phyloP scores from a whole-genome alignment of 2,113 vertebrate genomes.

The Macrotus californicus region DNA sequence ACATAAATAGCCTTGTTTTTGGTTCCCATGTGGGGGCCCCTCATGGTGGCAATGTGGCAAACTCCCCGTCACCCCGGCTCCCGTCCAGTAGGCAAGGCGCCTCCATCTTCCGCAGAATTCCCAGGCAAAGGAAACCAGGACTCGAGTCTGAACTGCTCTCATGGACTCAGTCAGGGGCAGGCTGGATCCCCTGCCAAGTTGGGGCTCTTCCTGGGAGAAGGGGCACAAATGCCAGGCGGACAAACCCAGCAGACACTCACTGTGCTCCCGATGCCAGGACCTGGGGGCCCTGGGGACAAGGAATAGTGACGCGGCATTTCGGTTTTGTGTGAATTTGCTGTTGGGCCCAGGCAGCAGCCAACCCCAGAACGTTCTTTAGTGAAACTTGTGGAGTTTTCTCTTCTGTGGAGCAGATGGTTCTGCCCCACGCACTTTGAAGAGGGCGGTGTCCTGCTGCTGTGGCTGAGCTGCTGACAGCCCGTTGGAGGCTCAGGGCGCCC shows the following conservation, averaged over 20 bases:
- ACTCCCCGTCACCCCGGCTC: neutral
- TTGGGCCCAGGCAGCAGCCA: neutral
- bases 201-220: neutral
- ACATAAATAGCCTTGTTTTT: fast-evolving
- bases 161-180: fast-evolving
- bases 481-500: fast-evolving
- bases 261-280: fast-evolving
- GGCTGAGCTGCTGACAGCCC: neutral
- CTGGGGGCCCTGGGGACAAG: fast-evolving
- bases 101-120: too few relatives aligned
- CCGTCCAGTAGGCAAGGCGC: neutral
- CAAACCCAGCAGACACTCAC: fast-evolving
- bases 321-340: neutral
- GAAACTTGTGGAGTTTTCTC: fast-evolving
- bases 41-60: neutral
- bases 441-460: fast-evolving
- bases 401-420: neutral
- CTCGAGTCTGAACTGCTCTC: too few relatives aligned
- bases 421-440: fast-evolving
- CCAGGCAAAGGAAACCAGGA: neutral
- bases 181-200: neutral
- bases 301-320: fast-evolving
- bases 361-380: neutral
- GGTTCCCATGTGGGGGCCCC: neutral
- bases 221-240: neutral